Conservation (phyloP, 2,888 invertebrate species). For the Sthenelais limicola region DNA sequence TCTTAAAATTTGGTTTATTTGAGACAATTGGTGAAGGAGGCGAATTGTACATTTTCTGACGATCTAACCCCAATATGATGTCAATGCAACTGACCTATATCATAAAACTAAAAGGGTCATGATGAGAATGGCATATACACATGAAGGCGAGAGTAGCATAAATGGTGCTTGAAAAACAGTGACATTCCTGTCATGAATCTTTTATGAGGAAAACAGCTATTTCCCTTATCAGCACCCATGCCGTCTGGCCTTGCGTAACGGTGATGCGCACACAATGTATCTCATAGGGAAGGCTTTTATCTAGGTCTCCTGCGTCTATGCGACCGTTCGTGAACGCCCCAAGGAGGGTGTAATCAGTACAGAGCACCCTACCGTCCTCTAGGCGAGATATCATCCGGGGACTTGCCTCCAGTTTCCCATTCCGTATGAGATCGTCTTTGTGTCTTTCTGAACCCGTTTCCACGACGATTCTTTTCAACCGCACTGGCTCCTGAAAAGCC, state of each 20-base stretch:
- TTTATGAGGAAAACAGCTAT: conserved; percentile 65
- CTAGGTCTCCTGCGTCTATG: conserved; percentile 57
- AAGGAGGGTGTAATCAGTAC: conserved; percentile 14
- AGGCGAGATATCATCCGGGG: conserved; percentile 23
- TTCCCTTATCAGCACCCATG: conserved; percentile 71
- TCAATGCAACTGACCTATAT: too few relatives aligned
- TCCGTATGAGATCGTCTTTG: conserved; percentile 59
- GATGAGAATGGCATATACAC: too few relatives aligned
- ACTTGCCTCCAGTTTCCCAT: conserved; percentile 40
- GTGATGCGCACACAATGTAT: conserved; percentile 68
- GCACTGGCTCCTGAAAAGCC: conserved; percentile 62
- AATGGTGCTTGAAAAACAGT: too few relatives aligned
- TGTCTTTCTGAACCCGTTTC: conserved; percentile 63
- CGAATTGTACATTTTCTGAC: too few relatives aligned
- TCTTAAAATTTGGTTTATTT: too few relatives aligned
- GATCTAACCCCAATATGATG: too few relatives aligned
- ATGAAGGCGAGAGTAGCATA: too few relatives aligned
- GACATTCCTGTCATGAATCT: background rate
- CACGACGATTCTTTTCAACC: conserved; percentile 61
- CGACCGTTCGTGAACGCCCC: conserved; percentile 59
- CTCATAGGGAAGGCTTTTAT: conserved; percentile 52
- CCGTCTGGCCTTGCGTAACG: conserved; percentile 62
- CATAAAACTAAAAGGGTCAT: too few relatives aligned
- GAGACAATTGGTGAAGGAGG: too few relatives aligned
- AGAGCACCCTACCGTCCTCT: conserved; percentile 13